Conservation (phyloP, 2,113 vertebrate genomes). For the Leucoraja erinaceus region DNA sequence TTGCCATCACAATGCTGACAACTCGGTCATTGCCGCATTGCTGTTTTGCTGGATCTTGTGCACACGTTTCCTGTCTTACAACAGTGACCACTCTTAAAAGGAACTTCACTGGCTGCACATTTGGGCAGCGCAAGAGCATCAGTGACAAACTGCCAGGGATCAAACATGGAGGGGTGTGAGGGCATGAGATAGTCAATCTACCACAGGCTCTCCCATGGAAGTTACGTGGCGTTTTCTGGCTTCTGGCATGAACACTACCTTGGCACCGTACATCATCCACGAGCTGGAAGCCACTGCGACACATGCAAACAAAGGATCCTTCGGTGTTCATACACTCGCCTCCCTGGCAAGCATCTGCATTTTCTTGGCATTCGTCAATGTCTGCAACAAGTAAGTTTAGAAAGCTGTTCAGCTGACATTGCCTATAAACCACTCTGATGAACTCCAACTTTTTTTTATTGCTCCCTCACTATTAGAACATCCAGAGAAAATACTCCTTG, state of each 20-base stretch:
- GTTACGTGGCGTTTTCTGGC: not conserved
- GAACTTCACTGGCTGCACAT: no score
- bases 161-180: not conserved
- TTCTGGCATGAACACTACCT: constrained; percentile 57
- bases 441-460: not conserved
- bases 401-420: not conserved
- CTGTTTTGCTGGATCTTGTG: no score
- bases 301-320: constrained; percentile 83
- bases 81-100: no score
- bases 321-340: constrained; percentile 78
- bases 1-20: no score
- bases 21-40: not conserved
- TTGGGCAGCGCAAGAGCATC: no score
- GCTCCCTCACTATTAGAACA: not conserved
- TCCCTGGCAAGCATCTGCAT: constrained; percentile 59
- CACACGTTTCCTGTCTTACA: no score
- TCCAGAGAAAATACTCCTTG: not conserved
- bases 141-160: not conserved
- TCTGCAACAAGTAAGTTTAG: constrained; percentile 59
- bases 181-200: no score
- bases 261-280: constrained; percentile 66
- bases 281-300: constrained; percentile 74
- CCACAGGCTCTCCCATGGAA: not conserved
- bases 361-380: constrained; percentile 81
- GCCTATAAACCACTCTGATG: not conserved